Evolutionary conservation across 2,888 invertebrate genomes (phyloP), one percentile per base, ranked within the genome.

Genomic region (Pyrocoelia pectoralis): DNA sequence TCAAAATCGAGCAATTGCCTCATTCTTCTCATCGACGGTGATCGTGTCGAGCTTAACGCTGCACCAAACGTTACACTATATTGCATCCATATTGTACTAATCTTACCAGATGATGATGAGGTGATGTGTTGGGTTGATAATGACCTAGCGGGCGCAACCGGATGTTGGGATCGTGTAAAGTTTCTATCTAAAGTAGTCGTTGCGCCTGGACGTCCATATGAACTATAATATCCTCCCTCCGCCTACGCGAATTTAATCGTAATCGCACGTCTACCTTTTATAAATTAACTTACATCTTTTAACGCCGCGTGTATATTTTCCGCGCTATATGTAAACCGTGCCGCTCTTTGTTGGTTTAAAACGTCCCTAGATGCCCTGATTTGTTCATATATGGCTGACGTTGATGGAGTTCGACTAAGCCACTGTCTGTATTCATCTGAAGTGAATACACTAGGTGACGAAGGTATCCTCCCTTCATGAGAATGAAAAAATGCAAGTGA

Each of bases 391-490:
- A 96, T 91, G 41, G 96, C 96, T 68, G 94, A 94, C 61, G 95
- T 95, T 65, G 95, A 95, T 0, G 94, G 94, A 8, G 93, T 93
- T 54, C 94, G 88, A 67, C 94, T 90, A 77, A 97, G 82, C 97
- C 97, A 97, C 71, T 95, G 94, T 70, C 95, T 89, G 80, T 97
- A 95, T 82, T 95, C 95, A 82, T 94, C 95, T 76, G 94, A 92
- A 70, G 94, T 94, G 84, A 95, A 95, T 79, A 94, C 78, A 79
- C 78, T 80, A 75, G 79, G 73, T 76, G 80, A 79, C 74, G 79
- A 79, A 68, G 77, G 78, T 76, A 74, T 74, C 72, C 76, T 73
- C 71, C 79, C 78, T 80, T 75, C 65, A 65, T 57, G 54, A 60
- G 59, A 65, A 65, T 65, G 65, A 68, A 61, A 70, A 66, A 63